Evolutionary conservation across 2,797 vertebrate species (phyloP), one percentile per base, ranked within the genome.

Genomic region (Manis javanica): DNA sequence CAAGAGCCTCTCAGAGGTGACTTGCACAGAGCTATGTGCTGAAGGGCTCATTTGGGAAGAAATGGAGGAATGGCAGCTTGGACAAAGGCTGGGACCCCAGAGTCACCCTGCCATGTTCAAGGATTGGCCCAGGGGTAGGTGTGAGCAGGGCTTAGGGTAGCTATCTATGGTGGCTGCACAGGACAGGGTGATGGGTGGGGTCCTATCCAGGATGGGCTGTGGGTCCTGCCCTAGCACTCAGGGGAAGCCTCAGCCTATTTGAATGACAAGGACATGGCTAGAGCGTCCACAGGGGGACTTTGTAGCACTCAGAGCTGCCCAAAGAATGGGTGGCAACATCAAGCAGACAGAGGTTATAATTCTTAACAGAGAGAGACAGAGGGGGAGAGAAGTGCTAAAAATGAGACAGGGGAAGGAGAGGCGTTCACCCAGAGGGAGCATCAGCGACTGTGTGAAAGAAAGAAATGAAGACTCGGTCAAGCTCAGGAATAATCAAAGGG

Each of bases 41-140:
- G 5, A 55, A 69, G 29, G 3, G 1, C 64, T n/a, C n/a, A 3
- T 31, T 6, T 12, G 13, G 78, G 42, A 57, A 34, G 8, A 37
- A 53, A 26, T 9, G 29, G 11, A 75, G 51, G 7, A 37, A 53
- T 68, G 31, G 11, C 23, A 24, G 24, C 55, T 46, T 15, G 55
- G 42, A 57, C 0, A 1, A n/a, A 51, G 68, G 34, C 37, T 39
- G 19, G 63, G 29, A n/a, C 49, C 24, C 64, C 49, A 0, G 3
- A 26, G 16, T 23, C 64, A 42, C 46, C 57, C 24, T 4, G 1
- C 10, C 21, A 7, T 0, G 0, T 34, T 19, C 1, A 3, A 49
- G 69, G 63, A 29, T 1, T 66, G 42, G 29, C 39, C 7, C 10
- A 34, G 19, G 74, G 63, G 37, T 3, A 77, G 75, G 42, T 12